phyloP scores from a whole-genome alignment of 2,888 invertebrate genomes.

The Galeruca laticollis region DNA sequence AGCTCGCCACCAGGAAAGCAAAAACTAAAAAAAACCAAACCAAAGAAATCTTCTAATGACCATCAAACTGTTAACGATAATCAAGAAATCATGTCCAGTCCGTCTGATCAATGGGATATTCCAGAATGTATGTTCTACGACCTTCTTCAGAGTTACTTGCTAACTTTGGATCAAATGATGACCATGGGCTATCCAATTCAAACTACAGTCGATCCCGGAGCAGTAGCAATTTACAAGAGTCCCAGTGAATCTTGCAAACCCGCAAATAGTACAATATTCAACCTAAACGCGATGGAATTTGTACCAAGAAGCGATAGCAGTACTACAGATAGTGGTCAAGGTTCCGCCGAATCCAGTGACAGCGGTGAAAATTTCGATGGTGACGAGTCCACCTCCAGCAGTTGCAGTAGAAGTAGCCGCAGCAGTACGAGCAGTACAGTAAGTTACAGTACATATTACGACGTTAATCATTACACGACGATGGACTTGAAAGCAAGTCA shows the following conservation, averaged over 20 bases:
- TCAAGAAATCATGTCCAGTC: constrained; percentile 49
- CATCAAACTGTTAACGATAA: neutral
- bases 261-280: constrained; percentile 62
- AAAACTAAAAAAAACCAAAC: constrained; percentile 45
- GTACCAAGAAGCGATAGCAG: constrained; percentile 66
- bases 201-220: constrained; percentile 63
- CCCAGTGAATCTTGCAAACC: constrained; percentile 17
- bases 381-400: constrained; percentile 72
- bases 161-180: constrained; percentile 74
- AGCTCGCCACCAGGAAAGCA: constrained; percentile 55
- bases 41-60: constrained; percentile 37
- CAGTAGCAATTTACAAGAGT: constrained; percentile 27
- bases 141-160: constrained; percentile 74
- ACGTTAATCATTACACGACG: neutral
- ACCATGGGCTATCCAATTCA: constrained; percentile 80
- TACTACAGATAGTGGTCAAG: constrained; percentile 51
- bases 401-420: neutral
- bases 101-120: constrained; percentile 66
- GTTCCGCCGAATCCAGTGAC: constrained; percentile 69
- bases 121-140: constrained; percentile 70
- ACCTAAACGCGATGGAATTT: constrained; percentile 78
- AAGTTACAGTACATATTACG: neutral
- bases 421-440: neutral
- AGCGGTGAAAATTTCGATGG: constrained; percentile 41
- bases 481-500: too few species aligned